Conservation (phyloP, 2,113 vertebrate genomes). For the Megaptera novaeangliae region DNA sequence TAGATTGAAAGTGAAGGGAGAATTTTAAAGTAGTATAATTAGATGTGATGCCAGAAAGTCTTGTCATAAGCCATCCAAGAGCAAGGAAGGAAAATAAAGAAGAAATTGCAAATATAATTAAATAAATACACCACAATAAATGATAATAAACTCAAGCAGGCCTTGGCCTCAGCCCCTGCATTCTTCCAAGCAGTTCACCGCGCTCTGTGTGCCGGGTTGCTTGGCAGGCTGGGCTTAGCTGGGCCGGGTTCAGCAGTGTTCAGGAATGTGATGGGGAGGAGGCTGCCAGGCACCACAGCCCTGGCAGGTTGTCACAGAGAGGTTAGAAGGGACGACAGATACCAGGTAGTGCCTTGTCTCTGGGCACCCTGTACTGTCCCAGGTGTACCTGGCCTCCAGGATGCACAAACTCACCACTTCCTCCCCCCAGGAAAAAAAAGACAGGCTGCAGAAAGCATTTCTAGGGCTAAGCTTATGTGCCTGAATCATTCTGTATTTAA, state of each 20-base stretch:
- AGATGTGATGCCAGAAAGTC: slow-evolving; percentile 48
- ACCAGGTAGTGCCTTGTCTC: neutral
- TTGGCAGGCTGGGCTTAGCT: slow-evolving; percentile 32
- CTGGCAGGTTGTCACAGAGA: neutral
- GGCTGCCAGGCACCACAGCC: neutral
- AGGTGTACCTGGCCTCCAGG: neutral
- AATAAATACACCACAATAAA: slow-evolving; percentile 60
- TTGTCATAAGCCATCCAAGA: slow-evolving; percentile 43
- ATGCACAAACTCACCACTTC: neutral
- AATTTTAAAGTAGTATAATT: slow-evolving; percentile 64
- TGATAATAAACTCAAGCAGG: slow-evolving; percentile 49
- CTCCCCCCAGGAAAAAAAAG: no score
- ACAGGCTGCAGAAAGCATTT: neutral
- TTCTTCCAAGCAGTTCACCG: slow-evolving; percentile 2
- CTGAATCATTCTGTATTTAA: neutral
- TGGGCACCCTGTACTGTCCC: neutral
- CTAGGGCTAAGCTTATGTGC: neutral
- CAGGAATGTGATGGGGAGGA: slow-evolving; percentile 50
- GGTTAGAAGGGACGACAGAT: neutral
- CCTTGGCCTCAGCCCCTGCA: slow-evolving; percentile 31
- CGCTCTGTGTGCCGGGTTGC: neutral
- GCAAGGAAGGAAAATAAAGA: slow-evolving; percentile 46
- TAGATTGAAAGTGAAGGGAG: slow-evolving; percentile 28
- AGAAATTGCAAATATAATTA: slow-evolving; percentile 51
- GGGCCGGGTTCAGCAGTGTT: slow-evolving; percentile 11